Evolutionary conservation across 2,797 vertebrate species (phyloP).

Genomic region (Pempheris klunzingeri): DNA sequence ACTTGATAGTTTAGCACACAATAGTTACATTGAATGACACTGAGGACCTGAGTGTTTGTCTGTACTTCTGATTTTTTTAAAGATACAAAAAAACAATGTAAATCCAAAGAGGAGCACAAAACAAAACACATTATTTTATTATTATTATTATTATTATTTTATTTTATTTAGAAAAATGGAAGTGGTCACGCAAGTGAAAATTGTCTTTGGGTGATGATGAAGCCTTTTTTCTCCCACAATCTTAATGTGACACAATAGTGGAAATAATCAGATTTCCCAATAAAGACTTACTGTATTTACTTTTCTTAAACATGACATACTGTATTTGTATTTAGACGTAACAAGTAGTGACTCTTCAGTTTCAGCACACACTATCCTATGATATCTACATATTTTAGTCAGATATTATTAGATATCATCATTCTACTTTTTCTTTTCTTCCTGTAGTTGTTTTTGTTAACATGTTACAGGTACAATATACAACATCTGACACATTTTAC

Average conservation of each 20-base stretch:
- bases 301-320: background rate
- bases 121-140: background rate
- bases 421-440: background rate
- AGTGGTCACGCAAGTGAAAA: background rate
- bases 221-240: background rate
- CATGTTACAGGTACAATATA: background rate
- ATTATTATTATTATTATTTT: too few relatives aligned
- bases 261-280: background rate
- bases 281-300: background rate
- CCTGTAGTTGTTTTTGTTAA: background rate
- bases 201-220: background rate
- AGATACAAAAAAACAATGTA: too few relatives aligned
- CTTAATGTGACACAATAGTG: background rate
- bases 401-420: background rate
- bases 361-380: background rate
- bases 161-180: background rate
- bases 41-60: background rate
- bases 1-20: background rate
- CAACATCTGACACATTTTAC: constrained; percentile 5
- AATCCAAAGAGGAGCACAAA: background rate
- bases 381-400: background rate
- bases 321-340: background rate
- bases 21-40: background rate
- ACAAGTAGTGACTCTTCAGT: background rate
- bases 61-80: background rate